Evolutionary conservation across 2,888 invertebrate genomes (phyloP).

Genomic region (Helobdella robusta): DNA sequence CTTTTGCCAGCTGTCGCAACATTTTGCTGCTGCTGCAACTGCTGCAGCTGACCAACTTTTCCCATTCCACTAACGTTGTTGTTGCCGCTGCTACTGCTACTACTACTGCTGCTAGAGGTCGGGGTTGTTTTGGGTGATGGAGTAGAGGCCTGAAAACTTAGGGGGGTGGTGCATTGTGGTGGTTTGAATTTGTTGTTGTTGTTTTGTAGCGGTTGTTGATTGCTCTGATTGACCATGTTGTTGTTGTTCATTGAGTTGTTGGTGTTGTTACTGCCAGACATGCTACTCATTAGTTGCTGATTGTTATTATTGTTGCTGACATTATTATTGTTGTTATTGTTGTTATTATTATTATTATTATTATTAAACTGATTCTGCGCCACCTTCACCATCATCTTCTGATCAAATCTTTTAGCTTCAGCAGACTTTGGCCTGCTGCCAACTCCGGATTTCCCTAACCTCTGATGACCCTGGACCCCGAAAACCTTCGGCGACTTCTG

Average conservation of each 20-base stretch:
- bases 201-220: too few relatives aligned
- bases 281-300: too few relatives aligned
- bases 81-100: not conserved
- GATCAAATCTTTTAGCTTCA: not conserved
- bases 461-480: conserved; percentile 15
- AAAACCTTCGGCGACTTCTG: conserved; percentile 2
- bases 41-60: too few relatives aligned
- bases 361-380: not conserved
- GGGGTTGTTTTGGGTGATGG: not conserved
- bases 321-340: not conserved
- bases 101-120: not conserved
- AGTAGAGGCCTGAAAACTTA: not conserved
- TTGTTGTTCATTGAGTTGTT: not conserved
- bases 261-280: not conserved
- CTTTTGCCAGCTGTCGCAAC: not conserved
- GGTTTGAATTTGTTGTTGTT: conserved; percentile 19
- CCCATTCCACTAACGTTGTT: too few relatives aligned
- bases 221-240: not conserved
- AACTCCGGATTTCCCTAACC: not conserved
- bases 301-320: too few relatives aligned
- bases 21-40: not conserved
- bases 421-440: not conserved
- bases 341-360: not conserved
- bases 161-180: conserved; percentile 16
- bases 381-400: not conserved